Conservation (phyloP, 2,888 invertebrate genomes). For the Saturnia pavonia region DNA sequence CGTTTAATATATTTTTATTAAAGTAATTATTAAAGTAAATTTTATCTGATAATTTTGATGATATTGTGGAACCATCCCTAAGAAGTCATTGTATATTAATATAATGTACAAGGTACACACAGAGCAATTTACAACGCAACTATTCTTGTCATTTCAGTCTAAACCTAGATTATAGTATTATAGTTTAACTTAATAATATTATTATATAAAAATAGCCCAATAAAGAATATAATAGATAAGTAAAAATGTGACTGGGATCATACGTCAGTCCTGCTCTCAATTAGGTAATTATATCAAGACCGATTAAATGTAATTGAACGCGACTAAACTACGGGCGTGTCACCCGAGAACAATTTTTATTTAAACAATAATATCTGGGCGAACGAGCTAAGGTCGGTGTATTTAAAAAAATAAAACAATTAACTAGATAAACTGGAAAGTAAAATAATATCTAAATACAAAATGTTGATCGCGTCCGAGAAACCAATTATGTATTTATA, state of each 20-base stretch:
- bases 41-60: background rate
- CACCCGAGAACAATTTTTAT: constrained; percentile 30
- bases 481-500: no score
- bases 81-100: background rate
- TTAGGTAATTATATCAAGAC: constrained; percentile 57
- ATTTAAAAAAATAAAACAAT: no score
- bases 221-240: constrained; percentile 19
- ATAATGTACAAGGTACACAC: background rate
- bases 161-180: background rate
- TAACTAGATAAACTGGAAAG: no score
- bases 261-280: constrained; percentile 20
- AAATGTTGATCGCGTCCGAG: no score
- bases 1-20: background rate
- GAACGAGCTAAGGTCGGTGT: no score
- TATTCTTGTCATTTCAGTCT: background rate
- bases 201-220: background rate
- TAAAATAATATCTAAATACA: no score
- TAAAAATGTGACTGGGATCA: constrained; percentile 24
- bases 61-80: background rate
- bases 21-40: background rate
- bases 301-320: constrained; percentile 79
- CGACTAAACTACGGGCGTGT: constrained; percentile 61
- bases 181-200: background rate
- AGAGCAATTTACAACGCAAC: background rate
- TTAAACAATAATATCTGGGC: background rate